These are phyloP conservation scores for Lineus longissimus DNA, from an alignment of 1,140 invertebrate genomes.

Conservation along the genomic window DNA sequence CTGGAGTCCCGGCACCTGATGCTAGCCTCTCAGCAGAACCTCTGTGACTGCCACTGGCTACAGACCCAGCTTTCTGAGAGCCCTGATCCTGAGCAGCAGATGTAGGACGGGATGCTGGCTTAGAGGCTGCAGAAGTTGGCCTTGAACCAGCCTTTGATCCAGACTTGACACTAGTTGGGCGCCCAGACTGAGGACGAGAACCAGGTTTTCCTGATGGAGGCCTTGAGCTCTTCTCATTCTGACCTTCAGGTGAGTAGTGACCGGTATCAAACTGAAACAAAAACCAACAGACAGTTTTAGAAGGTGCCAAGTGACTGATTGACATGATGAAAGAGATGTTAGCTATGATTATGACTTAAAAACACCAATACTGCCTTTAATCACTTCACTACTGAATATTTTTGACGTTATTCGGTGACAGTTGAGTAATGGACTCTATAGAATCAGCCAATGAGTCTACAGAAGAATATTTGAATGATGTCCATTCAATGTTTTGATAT, in stretches of 20 bases:
- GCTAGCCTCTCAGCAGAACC: neutral
- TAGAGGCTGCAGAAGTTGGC: conserved; percentile 28
- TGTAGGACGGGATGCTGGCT: conserved; percentile 16
- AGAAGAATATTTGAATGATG: too few relatives aligned
- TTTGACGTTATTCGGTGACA: too few relatives aligned
- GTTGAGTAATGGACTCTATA: too few relatives aligned
- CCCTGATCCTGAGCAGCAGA: conserved; percentile 13
- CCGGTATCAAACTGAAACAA: conserved; percentile 28
- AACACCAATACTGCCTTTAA: too few relatives aligned
- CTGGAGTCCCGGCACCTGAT: neutral
- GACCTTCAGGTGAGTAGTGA: conserved; percentile 18
- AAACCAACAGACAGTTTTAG: neutral
- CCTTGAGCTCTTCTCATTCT: conserved; percentile 1
- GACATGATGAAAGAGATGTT: too few relatives aligned
- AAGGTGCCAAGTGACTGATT: too few relatives aligned
- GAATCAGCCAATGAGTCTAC: neutral
- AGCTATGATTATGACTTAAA: too few relatives aligned
- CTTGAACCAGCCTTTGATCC: conserved; percentile 29
- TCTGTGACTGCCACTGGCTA: conserved; percentile 11
- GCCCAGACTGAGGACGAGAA: neutral
- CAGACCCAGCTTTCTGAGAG: neutral
- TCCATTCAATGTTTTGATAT: too few relatives aligned
- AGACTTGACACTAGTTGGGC: neutral
- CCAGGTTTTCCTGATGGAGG: neutral
- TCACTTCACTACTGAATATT: too few relatives aligned